Evolutionary conservation across 2,888 invertebrate genomes (phyloP).

Genomic region (Aproaerema taeniolella): DNA sequence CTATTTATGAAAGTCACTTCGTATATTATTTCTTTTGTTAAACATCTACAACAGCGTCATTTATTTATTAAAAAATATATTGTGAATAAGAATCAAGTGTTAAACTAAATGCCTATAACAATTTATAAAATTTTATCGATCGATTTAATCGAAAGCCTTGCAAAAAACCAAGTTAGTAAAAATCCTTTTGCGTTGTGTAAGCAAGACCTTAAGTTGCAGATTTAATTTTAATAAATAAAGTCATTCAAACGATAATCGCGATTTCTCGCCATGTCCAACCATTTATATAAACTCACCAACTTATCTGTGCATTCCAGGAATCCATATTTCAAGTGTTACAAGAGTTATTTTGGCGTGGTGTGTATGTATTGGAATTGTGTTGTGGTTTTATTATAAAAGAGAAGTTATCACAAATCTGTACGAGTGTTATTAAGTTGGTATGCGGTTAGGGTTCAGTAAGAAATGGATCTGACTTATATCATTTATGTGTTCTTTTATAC

Average conservation of each 20-base stretch:
- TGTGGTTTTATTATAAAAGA: constrained; percentile 21
- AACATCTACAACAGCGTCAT: no score
- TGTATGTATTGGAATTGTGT: constrained; percentile 20
- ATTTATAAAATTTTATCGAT: no score
- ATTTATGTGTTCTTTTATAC: neutral
- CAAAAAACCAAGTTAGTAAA: neutral
- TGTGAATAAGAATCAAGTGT: no score
- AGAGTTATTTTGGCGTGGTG: constrained; percentile 13
- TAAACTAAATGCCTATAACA: no score
- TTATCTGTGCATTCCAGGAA: constrained; percentile 7
- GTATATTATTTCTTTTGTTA: no score
- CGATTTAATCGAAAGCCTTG: neutral
- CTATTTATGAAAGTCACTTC: no score
- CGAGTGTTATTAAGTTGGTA: constrained; percentile 18
- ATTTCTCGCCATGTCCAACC: constrained; percentile 30
- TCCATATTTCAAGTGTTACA: constrained; percentile 10
- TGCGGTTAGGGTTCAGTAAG: constrained; percentile 11
- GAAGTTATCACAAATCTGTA: constrained; percentile 24
- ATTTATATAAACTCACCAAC: constrained; percentile 28
- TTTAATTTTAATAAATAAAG: constrained; percentile 52
- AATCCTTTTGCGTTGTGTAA: constrained; percentile 30
- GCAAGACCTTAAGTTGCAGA: constrained; percentile 28
- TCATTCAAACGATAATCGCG: constrained; percentile 45
- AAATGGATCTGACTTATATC: neutral
- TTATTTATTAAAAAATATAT: no score